Evolutionary conservation across 2,797 vertebrate species (phyloP), one percentile per base, ranked within the genome.

Genomic region (Graptemys geographica): DNA sequence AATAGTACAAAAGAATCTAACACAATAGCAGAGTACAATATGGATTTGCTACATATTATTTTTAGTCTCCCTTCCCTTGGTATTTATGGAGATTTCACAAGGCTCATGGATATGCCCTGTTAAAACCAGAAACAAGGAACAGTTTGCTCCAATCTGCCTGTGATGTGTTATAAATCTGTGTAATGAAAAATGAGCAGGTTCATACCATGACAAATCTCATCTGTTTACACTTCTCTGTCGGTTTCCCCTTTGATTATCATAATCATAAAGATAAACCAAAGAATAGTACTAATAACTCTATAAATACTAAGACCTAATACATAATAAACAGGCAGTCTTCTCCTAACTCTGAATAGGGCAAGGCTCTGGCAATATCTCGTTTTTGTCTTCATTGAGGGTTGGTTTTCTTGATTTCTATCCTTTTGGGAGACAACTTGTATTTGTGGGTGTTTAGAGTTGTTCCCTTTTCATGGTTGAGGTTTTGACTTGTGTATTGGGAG

Each of bases 191-290:
- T 91, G 95, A 94, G 90, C 89, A 95, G 83, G 89, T 92, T 93
- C 16, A 2, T 88, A 86, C 89, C 86, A 44, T 93, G 84, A 96
- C 93, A 93, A 88, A 91, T 90, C 92, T 96, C 90, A 62, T 90
- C 92, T 96, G 95, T 95, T 96, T 94, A 91, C 91, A 52, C 93
- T 94, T 95, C 97, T 96, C 92, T 62, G 92, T 90, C 88, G 82
- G 89, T 69, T 96, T 97, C 5, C 18, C 87, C 93, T 96, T 93
- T 88, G 95, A 95, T 96, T 96, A 96, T 95, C 92, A 86, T 95
- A 91, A 95, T 96, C 93, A 87, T 94, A 95, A 97, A 96, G 97
- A 95, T 93, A 97, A 96, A 97, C 96, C 93, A 94, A 97, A 96
- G 95, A 91, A 94, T 94, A 81, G 89, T 76, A 69, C n/a, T 69